Percentiles rank a stretch among this genome's conserved stretches.
Conservation (phyloP, 2,888 invertebrate species). For the Galeruca laticollis region DNA sequence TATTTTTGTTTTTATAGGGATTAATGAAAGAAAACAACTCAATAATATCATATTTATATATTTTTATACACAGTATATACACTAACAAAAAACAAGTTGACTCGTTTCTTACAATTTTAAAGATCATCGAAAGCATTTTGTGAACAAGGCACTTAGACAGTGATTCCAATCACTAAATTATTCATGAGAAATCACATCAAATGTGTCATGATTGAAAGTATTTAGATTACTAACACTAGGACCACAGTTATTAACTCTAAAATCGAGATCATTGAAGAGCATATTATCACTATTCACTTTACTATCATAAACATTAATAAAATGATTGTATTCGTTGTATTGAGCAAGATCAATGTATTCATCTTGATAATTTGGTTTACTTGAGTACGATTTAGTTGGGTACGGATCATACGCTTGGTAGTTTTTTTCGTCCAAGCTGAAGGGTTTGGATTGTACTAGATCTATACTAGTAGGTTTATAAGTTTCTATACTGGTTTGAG, state of each 20-base stretch:
- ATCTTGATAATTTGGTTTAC: conserved; percentile 53
- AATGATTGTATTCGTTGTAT: conserved; percentile 62
- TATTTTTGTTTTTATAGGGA: too few species aligned
- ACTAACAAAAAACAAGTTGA: conserved; percentile 48
- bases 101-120: conserved; percentile 45
- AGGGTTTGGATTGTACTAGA: conserved; percentile 52
- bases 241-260: conserved; percentile 55
- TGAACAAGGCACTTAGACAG: conserved; percentile 55
- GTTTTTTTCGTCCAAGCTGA: conserved; percentile 53
- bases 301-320: conserved; percentile 59
- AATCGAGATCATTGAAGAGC: conserved; percentile 64
- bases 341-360: conserved; percentile 60
- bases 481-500: conserved; percentile 43
- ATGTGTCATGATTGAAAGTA: conserved; percentile 53
- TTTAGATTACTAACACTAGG: conserved; percentile 52
- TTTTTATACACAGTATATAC: conserved; percentile 49
- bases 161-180: conserved; percentile 43
- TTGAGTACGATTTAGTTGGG: conserved; percentile 42
- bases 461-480: conserved; percentile 50
- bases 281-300: conserved; percentile 56
- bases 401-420: conserved; percentile 52
- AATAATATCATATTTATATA: conserved; percentile 48
- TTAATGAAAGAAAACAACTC: neutral
- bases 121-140: conserved; percentile 57
- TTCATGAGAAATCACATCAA: conserved; percentile 55